These are phyloP conservation scores for Bolborhynchus lineola DNA, from an alignment of 2,113 vertebrate species.

Conservation along the genomic window DNA sequence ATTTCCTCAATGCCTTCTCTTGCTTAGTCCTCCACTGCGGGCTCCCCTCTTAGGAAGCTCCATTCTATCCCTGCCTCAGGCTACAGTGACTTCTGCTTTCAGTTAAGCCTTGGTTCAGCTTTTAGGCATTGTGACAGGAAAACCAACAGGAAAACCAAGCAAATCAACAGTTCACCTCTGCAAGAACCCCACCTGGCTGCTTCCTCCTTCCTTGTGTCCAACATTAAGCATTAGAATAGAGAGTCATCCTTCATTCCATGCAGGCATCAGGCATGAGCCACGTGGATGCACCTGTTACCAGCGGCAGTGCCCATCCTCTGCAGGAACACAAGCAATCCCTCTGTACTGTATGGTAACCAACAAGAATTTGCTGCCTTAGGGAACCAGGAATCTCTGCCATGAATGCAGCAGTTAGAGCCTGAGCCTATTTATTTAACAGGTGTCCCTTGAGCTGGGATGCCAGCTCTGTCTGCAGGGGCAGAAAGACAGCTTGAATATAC, in stretches of 20 bases:
- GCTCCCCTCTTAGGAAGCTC: background rate
- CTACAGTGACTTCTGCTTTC: background rate
- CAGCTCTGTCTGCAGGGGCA: constrained; percentile 9
- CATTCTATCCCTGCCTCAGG: background rate
- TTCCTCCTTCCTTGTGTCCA: background rate
- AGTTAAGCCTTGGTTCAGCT: background rate
- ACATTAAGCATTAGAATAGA: background rate
- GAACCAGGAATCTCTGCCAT: constrained; percentile 47
- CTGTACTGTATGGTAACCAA: constrained; percentile 50
- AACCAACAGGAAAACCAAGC: background rate
- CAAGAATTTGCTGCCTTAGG: constrained; percentile 59
- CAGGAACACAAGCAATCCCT: constrained; percentile 37
- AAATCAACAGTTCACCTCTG: background rate
- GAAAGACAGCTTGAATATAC: constrained; percentile 44
- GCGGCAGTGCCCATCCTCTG: background rate
- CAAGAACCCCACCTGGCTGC: background rate
- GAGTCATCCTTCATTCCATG: background rate
- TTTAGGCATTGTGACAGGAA: rapidly evolving
- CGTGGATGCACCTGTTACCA: background rate
- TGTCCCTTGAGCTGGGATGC: constrained; percentile 50
- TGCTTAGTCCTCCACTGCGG: background rate
- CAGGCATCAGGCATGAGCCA: background rate
- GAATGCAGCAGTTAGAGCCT: constrained; percentile 48
- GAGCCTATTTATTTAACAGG: constrained; percentile 67
- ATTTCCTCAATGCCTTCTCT: background rate